Percentiles rank a stretch among this genome's conserved stretches.
phyloP scores from a whole-genome alignment of 2,888 invertebrate genomes.

The Heliconius charithonia region DNA sequence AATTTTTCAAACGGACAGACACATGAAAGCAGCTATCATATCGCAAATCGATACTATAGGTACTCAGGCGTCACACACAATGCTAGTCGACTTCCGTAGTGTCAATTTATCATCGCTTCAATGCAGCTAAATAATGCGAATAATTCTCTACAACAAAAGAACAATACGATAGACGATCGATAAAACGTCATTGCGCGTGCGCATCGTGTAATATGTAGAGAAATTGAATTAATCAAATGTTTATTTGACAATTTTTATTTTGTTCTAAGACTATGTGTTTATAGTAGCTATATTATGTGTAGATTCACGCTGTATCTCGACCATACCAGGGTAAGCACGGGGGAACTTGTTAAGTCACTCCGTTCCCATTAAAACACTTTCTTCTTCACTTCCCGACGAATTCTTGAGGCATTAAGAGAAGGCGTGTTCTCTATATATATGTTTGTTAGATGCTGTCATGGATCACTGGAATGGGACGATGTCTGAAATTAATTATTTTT shows the following conservation, averaged over 20 bases:
- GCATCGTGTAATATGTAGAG: conserved; percentile 13
- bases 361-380: not conserved
- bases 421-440: not conserved
- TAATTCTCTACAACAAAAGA: conserved; percentile 43
- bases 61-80: conserved; percentile 1
- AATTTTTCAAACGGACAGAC: not conserved
- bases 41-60: not conserved
- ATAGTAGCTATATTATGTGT: not conserved
- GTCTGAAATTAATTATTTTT: too few species aligned
- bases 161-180: conserved; percentile 38
- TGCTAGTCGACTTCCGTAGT: conserved; percentile 24
- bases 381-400: not conserved
- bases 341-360: not conserved
- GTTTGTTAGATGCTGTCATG: too few species aligned
- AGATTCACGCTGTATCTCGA: not conserved
- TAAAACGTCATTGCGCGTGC: conserved; percentile 36
- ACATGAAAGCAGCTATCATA: conserved; percentile 8
- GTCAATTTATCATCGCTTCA: conserved; percentile 40
- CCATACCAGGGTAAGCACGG: too few species aligned
- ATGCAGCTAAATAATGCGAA: conserved; percentile 36
- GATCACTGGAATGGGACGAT: too few species aligned
- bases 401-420: not conserved
- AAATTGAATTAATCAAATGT: conserved; percentile 12
- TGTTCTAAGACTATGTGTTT: not conserved
- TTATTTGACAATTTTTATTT: not conserved